Percentiles rank a stretch among this genome's conserved stretches.
Conservation (phyloP, 2,888 invertebrate species). For the Notodonta dromedarius region DNA sequence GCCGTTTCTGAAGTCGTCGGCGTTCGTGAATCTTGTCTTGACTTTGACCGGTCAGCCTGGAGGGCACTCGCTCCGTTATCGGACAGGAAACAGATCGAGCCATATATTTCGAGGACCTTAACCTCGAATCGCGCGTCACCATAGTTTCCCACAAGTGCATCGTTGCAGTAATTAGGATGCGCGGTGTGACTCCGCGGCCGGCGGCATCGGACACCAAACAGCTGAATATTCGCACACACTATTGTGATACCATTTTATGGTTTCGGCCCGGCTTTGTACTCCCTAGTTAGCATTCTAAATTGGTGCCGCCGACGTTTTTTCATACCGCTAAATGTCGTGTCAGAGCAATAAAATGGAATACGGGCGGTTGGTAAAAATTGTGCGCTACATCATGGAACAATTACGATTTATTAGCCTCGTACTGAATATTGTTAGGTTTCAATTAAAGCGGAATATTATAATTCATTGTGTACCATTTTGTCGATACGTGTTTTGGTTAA, state of each 20-base stretch:
- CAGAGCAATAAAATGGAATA: constrained; percentile 71
- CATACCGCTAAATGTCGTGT: constrained; percentile 78
- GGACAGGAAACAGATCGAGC: constrained; percentile 34
- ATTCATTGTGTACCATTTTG: constrained; percentile 43
- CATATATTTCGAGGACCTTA: constrained; percentile 45
- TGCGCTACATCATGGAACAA: constrained; percentile 60
- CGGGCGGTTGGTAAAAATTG: constrained; percentile 52
- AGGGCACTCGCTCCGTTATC: constrained; percentile 11
- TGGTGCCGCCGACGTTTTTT: constrained; percentile 76
- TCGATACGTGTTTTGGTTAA: constrained; percentile 43
- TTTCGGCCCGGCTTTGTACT: constrained; percentile 77
- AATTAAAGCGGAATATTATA: constrained; percentile 50
- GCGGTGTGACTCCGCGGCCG: constrained; percentile 58
- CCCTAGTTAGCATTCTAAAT: constrained; percentile 79
- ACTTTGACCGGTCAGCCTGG: constrained; percentile 12
- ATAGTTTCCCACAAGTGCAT: constrained; percentile 74
- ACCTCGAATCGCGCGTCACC: constrained; percentile 46
- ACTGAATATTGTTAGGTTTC: constrained; percentile 49
- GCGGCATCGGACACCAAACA: constrained; percentile 74
- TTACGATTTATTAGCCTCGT: constrained; percentile 54
- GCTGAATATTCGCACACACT: constrained; percentile 80
- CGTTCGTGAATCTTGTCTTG: constrained; percentile 6
- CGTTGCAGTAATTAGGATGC: constrained; percentile 78
- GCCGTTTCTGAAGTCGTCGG: not conserved
- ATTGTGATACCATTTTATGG: constrained; percentile 83